Base-by-base conservation (phyloP, 2,888 invertebrate genomes). In the Campopleginae sp. region DNA sequence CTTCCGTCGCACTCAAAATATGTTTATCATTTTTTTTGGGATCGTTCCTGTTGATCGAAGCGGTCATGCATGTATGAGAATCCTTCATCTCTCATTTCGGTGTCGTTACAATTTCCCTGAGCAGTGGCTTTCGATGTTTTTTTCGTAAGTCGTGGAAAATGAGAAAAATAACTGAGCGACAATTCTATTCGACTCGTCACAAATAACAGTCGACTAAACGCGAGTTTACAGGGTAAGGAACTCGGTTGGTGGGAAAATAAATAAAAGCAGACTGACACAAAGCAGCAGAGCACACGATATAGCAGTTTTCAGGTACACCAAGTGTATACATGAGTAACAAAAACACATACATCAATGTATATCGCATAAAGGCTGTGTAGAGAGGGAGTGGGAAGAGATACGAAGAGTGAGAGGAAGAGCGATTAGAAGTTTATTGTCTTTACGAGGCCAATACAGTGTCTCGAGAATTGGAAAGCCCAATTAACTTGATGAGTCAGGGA, bases 391-490 rank as follows among this genome's bases (percentile, higher is more conserved):
- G 31, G 19, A 14, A 46, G 48, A 66, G 19, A 46, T 0, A 63
- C n/a, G 38, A 70, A 14, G 46, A 65, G 54, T 58, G 68, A 48
- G 48, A 63, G 61, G 44, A 46, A 72, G 31, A 61, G 33, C 76
- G 80, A 85, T 85, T 82, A 80, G 82, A 85, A 82, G 80, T 85
- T 85, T 82, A 82, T 85, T 85, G 80, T 85, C 82, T 85, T 80
- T 82, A 82, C 85, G 79, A 85, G 79, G 54, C 63, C 54, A 74
- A 72, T 72, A 68, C 76, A 82, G 76, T 80, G 80, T 76, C 85
- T 82, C 66, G 79, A 68, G 82, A 44, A 85, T 79, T 76, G 82
- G 79, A 72, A 48, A 79, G 82, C 66, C 85, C 85, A 85, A 85
- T 85, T 85, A 85, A 80, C 82, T 85, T 85, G 85, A 85, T 82